Evolutionary conservation across 2,113 vertebrate genomes (phyloP).

Genomic region (Chionomys nivalis): DNA sequence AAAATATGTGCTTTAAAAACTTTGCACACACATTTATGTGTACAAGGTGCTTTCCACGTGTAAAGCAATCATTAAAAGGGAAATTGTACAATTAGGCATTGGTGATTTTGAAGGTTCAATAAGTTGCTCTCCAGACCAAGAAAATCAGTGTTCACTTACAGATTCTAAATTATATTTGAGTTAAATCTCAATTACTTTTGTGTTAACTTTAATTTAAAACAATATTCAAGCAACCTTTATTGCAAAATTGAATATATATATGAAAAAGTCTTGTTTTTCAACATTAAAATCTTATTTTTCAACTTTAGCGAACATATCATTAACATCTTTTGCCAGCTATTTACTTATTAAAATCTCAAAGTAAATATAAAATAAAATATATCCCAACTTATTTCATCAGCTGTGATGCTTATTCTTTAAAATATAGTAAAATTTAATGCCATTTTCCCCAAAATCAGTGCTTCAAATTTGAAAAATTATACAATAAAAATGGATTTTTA

Average conservation of each 20-base stretch:
- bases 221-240: not conserved
- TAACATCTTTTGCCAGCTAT: not conserved
- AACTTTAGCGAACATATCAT: not conserved
- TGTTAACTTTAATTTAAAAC: not conserved
- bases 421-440: not conserved
- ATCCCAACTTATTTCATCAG: not conserved
- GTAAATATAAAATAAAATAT: constrained; percentile 29
- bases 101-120: not conserved
- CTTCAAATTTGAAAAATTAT: not conserved
- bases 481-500: not conserved
- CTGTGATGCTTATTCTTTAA: not conserved
- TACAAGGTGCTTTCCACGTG: not conserved
- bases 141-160: not conserved
- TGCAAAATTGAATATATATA: not conserved
- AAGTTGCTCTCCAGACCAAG: not conserved
- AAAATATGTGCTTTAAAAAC: not conserved
- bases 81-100: not conserved
- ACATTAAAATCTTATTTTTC: constrained; percentile 13
- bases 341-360: not conserved
- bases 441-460: not conserved
- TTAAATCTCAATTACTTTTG: constrained; percentile 4
- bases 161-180: not conserved
- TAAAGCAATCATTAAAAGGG: not conserved
- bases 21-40: too few species aligned
- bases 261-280: not conserved